Base-by-base conservation (phyloP, 2,888 invertebrate species). In the Bombylius major region DNA sequence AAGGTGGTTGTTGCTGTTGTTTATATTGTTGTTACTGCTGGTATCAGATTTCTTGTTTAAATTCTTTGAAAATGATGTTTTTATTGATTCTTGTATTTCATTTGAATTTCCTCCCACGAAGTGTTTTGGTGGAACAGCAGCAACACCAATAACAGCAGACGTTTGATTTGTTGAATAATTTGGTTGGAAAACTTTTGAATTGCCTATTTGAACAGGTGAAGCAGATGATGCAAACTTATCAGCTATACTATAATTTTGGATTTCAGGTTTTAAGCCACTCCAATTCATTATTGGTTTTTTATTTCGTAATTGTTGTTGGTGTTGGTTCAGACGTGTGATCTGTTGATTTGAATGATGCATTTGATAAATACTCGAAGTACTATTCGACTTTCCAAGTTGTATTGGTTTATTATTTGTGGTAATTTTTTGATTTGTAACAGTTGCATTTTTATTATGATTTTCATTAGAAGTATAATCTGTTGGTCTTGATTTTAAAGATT, bases 351-450 rank as follows among this genome's bases (percentile, higher is more conserved):
- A 14, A 5, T 63, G 61, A 49, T 66, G 59, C 0, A 58, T 61
- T 50, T 67, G 69, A 45, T 68, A 70, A 54, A 72, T 64, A 62
- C 70, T 71, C 12, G 72, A 72, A n/a, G 73, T 69, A 14, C 73
- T 73, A 58, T 66, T 71, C 4, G 72, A 72, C 62, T 72, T 72
- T 23, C 68, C 69, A 42, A 72, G 67, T 39, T 72, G 70, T 62
- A 60, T 59, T 23, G 59, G 56, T 14, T 58, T 60, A 33, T 62
- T 54, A 58, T 60, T 56, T 46, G 56, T 39, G 59, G 55, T 56
- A 58, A 59, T 59, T 60, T 48, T 60, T 57, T 58, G 7, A 42
- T 11, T 11, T 1, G 39, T 11, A 11, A 4, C 39, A 1, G 11
- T 11, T 11, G 39, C 7, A 8, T 5, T 11, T 11, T 42, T 42